These are phyloP conservation scores for Bradypus variegatus DNA, from an alignment of 2,797 vertebrate species.

Conservation along the genomic window DNA sequence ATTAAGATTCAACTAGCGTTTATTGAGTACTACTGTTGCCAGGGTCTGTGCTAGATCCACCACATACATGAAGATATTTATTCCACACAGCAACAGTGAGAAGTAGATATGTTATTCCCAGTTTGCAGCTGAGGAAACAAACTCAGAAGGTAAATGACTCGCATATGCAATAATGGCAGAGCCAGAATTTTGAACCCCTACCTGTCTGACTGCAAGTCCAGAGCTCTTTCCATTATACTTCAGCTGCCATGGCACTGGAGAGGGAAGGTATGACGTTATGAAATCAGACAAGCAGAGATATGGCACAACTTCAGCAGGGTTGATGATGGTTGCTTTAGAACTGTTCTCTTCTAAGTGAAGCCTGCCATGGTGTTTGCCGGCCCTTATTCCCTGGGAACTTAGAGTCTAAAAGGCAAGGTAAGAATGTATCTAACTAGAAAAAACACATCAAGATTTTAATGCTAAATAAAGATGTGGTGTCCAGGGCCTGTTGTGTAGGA, in stretches of 20 bases:
- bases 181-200: slow-evolving; percentile 17
- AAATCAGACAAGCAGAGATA: neutral
- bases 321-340: neutral
- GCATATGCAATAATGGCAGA: neutral
- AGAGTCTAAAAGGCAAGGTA: slow-evolving; percentile 41
- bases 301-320: neutral
- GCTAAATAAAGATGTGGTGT: neutral
- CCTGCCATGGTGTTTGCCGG: neutral
- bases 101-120: slow-evolving; percentile 7
- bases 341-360: neutral
- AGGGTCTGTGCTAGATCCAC: neutral
- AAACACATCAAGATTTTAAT: slow-evolving; percentile 11
- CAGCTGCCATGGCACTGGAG: neutral
- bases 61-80: neutral
- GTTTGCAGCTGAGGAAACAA: slow-evolving; percentile 37
- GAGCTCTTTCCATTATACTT: neutral
- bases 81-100: neutral
- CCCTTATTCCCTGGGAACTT: neutral
- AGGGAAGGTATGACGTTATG: neutral
- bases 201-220: neutral
- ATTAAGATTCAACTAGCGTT: neutral
- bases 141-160: slow-evolving; percentile 14
- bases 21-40: neutral
- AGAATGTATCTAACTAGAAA: slow-evolving; percentile 28
- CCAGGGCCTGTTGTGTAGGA: neutral